These are phyloP conservation scores for Gallinago jamesoni DNA, from an alignment of 2,113 vertebrate genomes.

Conservation along the genomic window DNA sequence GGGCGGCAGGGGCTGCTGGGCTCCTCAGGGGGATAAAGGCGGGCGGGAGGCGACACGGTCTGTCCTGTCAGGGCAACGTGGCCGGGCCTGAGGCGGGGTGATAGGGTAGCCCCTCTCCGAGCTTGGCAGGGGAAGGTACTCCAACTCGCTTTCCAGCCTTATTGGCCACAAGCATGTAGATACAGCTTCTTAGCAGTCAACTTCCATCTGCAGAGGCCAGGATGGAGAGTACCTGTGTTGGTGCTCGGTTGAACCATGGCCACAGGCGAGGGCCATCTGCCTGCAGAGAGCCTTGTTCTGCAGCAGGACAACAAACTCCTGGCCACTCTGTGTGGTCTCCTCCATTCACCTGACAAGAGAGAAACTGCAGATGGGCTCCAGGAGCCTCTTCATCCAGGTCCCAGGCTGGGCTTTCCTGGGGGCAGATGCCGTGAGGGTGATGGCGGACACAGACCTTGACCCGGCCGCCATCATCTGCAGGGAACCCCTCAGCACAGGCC, in stretches of 20 bases:
- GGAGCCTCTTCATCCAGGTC: not conserved
- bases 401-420: not conserved
- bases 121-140: not conserved
- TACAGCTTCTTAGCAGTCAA: rapidly evolving
- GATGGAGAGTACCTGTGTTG: rapidly evolving
- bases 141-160: too few species aligned
- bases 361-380: not conserved
- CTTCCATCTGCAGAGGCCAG: rapidly evolving
- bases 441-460: not conserved
- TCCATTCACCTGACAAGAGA: not conserved
- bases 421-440: rapidly evolving
- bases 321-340: not conserved
- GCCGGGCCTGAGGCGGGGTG: not conserved
- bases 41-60: rapidly evolving
- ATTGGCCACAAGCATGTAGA: too few species aligned
- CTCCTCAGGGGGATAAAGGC: rapidly evolving
- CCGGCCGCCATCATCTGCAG: rapidly evolving
- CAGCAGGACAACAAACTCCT: not conserved
- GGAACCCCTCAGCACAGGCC: rapidly evolving
- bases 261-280: rapidly evolving
- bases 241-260: rapidly evolving
- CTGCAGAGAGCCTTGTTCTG: not conserved
- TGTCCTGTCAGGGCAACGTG: rapidly evolving
- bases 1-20: rapidly evolving
- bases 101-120: not conserved